These are phyloP conservation scores for Daubentonia madagascariensis DNA, from an alignment of 2,113 vertebrate genomes.

Conservation along the genomic window DNA sequence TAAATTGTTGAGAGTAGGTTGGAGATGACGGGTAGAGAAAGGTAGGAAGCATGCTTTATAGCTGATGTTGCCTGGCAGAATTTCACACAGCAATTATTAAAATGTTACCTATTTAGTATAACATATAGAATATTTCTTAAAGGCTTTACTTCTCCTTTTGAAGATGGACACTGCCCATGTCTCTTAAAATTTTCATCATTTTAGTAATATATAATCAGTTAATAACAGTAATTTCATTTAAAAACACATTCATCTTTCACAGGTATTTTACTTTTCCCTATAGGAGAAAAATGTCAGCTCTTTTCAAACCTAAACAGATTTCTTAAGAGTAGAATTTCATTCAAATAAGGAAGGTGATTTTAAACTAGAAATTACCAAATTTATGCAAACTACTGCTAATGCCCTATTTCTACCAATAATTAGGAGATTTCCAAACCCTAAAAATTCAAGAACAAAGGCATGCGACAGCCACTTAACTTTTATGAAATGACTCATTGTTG, in stretches of 20 bases:
- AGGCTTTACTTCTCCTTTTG: not conserved
- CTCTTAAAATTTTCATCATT: slow-evolving; percentile 26
- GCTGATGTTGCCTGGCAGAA: not conserved
- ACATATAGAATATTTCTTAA: slow-evolving; percentile 10
- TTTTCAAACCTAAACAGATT: not conserved
- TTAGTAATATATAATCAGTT: not conserved
- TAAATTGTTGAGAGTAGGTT: not conserved
- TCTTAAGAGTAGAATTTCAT: not conserved
- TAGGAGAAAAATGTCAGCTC: not conserved
- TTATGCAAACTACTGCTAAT: not conserved
- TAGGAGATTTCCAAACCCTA: not conserved
- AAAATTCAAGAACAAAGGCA: slow-evolving; percentile 28
- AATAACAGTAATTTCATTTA: slow-evolving; percentile 23
- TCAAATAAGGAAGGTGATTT: not conserved
- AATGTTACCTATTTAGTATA: not conserved
- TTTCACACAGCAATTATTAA: not conserved
- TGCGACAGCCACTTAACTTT: not conserved
- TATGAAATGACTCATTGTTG: not conserved
- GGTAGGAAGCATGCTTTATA: not conserved
- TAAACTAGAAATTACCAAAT: not conserved
- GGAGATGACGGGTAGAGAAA: not conserved
- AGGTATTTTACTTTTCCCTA: not conserved
- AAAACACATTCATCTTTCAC: not conserved
- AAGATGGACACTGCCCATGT: not conserved
- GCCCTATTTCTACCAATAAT: not conserved